Percentiles rank a stretch among this genome's conserved stretches.
Conservation (phyloP, 2,113 vertebrate species). For the Shinisaurus crocodilurus region DNA sequence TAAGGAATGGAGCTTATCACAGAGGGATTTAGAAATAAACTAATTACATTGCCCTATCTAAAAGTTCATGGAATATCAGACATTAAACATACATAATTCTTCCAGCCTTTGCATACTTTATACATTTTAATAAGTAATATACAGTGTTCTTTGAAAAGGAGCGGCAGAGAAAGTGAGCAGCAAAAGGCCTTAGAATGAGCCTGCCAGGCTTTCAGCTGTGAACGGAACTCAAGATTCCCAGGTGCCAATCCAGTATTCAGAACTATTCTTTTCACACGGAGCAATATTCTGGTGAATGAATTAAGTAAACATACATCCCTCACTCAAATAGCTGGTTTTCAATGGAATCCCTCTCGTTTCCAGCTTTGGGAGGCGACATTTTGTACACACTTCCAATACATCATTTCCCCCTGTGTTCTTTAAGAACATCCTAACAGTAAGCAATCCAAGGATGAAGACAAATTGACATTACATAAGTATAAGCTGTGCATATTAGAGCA, state of each 20-base stretch:
- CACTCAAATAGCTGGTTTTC: constrained; percentile 1
- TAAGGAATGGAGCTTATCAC: neutral
- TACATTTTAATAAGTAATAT: constrained; percentile 2
- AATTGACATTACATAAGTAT: neutral
- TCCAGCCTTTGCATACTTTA: constrained; percentile 10
- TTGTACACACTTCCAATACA: neutral
- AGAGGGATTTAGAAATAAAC: neutral
- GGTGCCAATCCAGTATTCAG: neutral
- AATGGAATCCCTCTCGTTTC: neutral
- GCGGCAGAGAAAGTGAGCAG: neutral
- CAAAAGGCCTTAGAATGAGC: neutral
- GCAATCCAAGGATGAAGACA: neutral
- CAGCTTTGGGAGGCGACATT: neutral
- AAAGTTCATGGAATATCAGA: neutral
- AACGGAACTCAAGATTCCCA: constrained; percentile 4
- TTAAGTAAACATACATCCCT: neutral
- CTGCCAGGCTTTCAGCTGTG: neutral
- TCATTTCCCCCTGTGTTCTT: neutral
- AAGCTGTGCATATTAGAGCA: neutral
- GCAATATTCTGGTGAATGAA: constrained; percentile 30
- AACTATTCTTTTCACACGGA: neutral
- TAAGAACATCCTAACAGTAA: constrained; percentile 29
- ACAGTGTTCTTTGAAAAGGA: neutral
- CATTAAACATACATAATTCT: neutral
- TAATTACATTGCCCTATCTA: neutral